Evolutionary conservation across 1,140 invertebrate genomes (phyloP), one percentile per base, ranked within the genome.

Genomic region (Rhagoletis pomonella): DNA sequence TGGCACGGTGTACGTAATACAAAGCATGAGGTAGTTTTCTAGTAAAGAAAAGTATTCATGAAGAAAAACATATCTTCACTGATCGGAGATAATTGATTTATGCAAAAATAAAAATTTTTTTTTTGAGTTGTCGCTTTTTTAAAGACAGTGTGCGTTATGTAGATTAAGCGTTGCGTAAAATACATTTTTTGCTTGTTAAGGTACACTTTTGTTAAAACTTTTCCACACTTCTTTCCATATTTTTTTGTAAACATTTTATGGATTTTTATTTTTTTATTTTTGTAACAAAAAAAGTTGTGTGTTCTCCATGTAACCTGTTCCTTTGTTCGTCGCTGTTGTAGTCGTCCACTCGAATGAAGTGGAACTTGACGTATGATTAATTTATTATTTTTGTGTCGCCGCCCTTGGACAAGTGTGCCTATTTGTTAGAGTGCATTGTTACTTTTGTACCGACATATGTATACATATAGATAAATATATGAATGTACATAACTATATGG

Each of bases 301-400:
- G 29, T 29, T 29, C 29, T 69, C 4, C 42, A 14, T 69, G 39
- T 42, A 44, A 73, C 47, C 47, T 77, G 69, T n/a, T 55, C 5
- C 47, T 50, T 7, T 81, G 73, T 47, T 29, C 42, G 4, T 39
- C 42, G 42, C 42, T 55, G 17, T 81, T 29, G 29, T 29, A 29
- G 50, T 81, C 55, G 50, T 55, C 73, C 47, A 81, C 44, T 50
- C 47, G 42, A 81, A n/a, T 81, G n/a, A 81, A 81, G 47, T 55
- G 10, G 42, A 42, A 81, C 73, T 81, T 47, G 73, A n/a, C 73
- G 73, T 19, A 81, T 81, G 73, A 81, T 50, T 81, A 81, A 81
- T 81, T 81, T 81, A 81, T 81, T 81, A 81, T 81, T 6, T 81
- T 81, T 81, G 73, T 55, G 7, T 4, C 47, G 73, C 47, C 73